Evolutionary conservation across 2,113 vertebrate genomes (phyloP).

Genomic region (Eulemur macaco): DNA sequence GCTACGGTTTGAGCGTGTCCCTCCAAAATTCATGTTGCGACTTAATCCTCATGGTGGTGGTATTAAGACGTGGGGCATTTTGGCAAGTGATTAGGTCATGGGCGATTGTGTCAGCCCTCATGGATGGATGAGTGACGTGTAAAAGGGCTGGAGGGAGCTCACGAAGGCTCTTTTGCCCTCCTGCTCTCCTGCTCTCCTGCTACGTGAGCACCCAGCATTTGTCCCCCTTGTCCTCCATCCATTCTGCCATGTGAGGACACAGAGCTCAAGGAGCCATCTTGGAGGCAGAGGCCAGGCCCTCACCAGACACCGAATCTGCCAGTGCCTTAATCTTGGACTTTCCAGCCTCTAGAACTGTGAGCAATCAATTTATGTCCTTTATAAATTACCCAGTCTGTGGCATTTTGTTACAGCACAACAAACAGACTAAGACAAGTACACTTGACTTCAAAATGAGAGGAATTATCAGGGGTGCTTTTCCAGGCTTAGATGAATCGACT

Average conservation of each 20-base stretch:
- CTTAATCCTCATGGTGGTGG: not conserved
- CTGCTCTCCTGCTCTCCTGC: not conserved
- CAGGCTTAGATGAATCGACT: not conserved
- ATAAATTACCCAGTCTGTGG: not conserved
- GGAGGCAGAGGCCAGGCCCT: not conserved
- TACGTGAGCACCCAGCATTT: rapidly evolving
- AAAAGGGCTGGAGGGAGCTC: not conserved
- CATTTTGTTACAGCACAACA: not conserved
- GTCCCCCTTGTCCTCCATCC: no score
- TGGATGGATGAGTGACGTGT: not conserved
- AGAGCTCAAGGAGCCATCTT: not conserved
- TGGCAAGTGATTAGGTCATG: not conserved
- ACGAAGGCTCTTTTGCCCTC: not conserved
- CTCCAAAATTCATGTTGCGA: not conserved
- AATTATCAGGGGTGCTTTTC: not conserved
- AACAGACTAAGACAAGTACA: not conserved
- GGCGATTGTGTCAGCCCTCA: not conserved
- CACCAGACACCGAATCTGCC: not conserved
- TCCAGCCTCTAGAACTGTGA: not conserved
- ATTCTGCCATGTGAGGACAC: not conserved
- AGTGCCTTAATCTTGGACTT: not conserved
- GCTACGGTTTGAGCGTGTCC: not conserved
- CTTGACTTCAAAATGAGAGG: not conserved
- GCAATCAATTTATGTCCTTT: not conserved
- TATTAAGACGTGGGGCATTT: not conserved